Conservation (phyloP, 2,888 invertebrate species). For the Drosophila putrida region DNA sequence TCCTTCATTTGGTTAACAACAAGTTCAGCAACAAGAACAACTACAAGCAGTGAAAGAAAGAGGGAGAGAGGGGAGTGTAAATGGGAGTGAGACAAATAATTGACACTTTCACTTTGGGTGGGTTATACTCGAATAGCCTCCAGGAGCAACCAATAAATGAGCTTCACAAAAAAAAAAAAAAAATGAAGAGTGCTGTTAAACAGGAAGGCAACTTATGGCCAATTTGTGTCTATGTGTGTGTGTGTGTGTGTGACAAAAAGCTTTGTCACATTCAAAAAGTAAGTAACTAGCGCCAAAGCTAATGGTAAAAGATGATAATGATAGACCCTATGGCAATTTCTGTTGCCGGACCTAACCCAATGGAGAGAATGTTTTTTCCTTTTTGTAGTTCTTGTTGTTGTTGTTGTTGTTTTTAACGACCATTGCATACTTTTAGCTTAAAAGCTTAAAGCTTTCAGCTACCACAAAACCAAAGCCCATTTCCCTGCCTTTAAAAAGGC, state of each 20-base stretch:
- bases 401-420: constrained; percentile 24
- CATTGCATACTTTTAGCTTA: constrained; percentile 38
- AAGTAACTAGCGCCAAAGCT: constrained; percentile 39
- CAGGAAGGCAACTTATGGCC: constrained; percentile 35
- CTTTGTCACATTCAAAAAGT: constrained; percentile 40
- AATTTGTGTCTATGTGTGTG: constrained; percentile 12
- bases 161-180: constrained; percentile 11
- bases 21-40: background rate
- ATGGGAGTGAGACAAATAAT: constrained; percentile 35
- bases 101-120: constrained; percentile 40
- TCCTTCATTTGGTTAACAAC: too few species aligned
- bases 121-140: constrained; percentile 10
- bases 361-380: background rate
- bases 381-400: background rate
- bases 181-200: constrained; percentile 23
- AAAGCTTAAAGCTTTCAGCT: constrained; percentile 54
- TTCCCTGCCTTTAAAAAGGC: background rate
- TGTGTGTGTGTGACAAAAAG: constrained; percentile 31
- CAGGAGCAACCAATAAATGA: constrained; percentile 29
- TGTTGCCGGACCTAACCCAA: constrained; percentile 22
- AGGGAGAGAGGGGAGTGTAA: background rate
- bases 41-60: background rate
- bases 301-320: constrained; percentile 39
- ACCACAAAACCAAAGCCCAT: constrained; percentile 8
- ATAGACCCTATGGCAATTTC: constrained; percentile 19